Base-by-base conservation (phyloP, 2,888 invertebrate genomes). In the Sipha maydis region DNA sequence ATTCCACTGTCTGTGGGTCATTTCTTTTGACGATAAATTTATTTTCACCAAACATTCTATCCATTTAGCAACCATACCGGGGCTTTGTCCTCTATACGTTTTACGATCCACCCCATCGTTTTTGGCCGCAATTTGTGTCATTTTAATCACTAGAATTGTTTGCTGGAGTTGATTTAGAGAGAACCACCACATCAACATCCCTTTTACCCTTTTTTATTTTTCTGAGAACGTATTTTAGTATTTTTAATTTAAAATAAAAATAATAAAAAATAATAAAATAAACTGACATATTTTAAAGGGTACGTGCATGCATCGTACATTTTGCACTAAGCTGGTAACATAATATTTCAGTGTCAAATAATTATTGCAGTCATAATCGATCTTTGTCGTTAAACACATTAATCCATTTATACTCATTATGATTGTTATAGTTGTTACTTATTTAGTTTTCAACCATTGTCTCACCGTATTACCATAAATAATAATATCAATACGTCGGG, bases 71-170 rank as follows among this genome's bases (percentile, higher is more conserved):
- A 56, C 11, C 8, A 11, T 28, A 8, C 28, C 61, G 8, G 76
- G 14, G 76, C 83, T n/a, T 38, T 75, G 34, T 25, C 34, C 25
- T 11, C 3, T 5, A 34, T 25, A 14, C 41, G 67, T 84, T 76
- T 83, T 76, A 76, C 84, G 67, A 84, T 76, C 84, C 67, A 76
- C 75, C 84, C 76, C 41, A 31, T 41, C 48, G 76, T 69, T 69
- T 85, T 85, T 77, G 76, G 61, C 77, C 85, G 0, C 76, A 69
- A 77, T 77, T 69, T 67, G 77, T 77, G 85, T 85, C 85, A 77
- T 85, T 85, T 85, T 85, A 85, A 77, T 85, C 85, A 85, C 77
- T 77, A n/a, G 85, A 77, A 85, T 77, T 77, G 85, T 85, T 85
- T 25, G 75, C 38, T 25, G 61, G 11, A 67, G 85, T 85, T 85